Evolutionary conservation across 2,797 vertebrate genomes (phyloP).

Genomic region (Champsocephalus gunnari): DNA sequence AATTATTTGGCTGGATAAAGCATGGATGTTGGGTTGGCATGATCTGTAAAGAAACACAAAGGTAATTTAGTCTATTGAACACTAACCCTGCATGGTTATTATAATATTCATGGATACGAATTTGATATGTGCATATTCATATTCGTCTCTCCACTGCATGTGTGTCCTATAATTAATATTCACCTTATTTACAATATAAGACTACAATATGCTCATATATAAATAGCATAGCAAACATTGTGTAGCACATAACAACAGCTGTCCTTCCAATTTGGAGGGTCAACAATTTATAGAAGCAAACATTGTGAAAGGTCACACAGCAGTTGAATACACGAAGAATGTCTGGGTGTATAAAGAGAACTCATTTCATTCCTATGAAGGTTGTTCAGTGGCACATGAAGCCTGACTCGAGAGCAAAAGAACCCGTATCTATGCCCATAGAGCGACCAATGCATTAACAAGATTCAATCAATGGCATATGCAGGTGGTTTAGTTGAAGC

Average conservation of each 20-base stretch:
- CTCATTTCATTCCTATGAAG: no score
- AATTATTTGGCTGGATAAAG: slow-evolving; percentile 53
- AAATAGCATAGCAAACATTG: neutral
- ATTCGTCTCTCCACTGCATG: neutral
- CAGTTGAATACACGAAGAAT: neutral
- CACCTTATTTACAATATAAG: neutral
- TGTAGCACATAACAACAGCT: neutral
- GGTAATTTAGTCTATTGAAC: slow-evolving; percentile 3
- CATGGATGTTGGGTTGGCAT: slow-evolving; percentile 48
- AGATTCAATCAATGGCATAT: neutral
- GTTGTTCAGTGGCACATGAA: no score
- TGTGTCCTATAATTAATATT: neutral
- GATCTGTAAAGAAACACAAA: slow-evolving; percentile 58
- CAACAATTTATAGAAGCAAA: neutral
- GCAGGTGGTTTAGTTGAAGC: neutral
- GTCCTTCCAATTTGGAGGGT: neutral
- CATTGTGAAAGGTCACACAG: neutral
- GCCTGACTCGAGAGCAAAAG: no score
- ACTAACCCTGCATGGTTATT: neutral
- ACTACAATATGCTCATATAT: neutral
- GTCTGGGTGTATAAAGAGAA: neutral
- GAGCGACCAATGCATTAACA: no score
- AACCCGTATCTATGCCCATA: no score
- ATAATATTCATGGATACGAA: neutral
- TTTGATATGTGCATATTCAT: slow-evolving; percentile 9